Evolutionary conservation across 2,113 vertebrate genomes (phyloP), one percentile per base, ranked within the genome.

Genomic region (Asarcornis scutulata): DNA sequence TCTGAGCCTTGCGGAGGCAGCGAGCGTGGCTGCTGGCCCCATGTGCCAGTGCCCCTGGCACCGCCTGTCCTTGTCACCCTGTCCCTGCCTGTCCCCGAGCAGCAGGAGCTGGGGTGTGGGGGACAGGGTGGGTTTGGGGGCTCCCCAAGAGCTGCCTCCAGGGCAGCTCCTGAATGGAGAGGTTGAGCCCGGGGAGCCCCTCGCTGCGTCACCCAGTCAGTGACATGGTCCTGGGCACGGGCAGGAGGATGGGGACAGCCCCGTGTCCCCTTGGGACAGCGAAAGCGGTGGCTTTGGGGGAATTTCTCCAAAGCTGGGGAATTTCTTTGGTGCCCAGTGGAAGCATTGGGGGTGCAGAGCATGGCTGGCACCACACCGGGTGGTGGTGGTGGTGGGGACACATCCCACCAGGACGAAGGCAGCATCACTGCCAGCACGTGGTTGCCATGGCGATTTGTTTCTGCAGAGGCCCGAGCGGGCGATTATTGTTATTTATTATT

Each of bases 401-500:
- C 20, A 3, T 50, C 48, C 48, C 48, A 23, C 22, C 21, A 50
- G 48, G 48, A 25, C 23, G 59, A 48, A 48, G 71, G 82, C 85
- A 48, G 82, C 82, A 58, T 66, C 5, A 0, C 72, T 86, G 86
- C 52, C 53, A 44, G 87, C 55, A 40, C 73, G 52, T 23, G 1
- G 96, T 94, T 97, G 38, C 93, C 92, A 89, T 95, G 86, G 86
- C 32, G 18, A 78, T 38, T 64, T 3, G 6, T 62, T 11, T 5
- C 73, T 52, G 69, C 31, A 87, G 52, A 3, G 36, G 64, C 95
- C 92, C 4, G 0, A 4, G 52, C 77, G 18, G 79, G 67, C 89
- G 50, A 56, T 85, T 71, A 50, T 82, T 84, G 25, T 84, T 91
- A 55, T 86, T 95, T 78, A 55, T 87, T 90, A 52, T 89, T 91